phyloP scores from a whole-genome alignment of 2,113 vertebrate species.

The Nanorana parkeri region DNA sequence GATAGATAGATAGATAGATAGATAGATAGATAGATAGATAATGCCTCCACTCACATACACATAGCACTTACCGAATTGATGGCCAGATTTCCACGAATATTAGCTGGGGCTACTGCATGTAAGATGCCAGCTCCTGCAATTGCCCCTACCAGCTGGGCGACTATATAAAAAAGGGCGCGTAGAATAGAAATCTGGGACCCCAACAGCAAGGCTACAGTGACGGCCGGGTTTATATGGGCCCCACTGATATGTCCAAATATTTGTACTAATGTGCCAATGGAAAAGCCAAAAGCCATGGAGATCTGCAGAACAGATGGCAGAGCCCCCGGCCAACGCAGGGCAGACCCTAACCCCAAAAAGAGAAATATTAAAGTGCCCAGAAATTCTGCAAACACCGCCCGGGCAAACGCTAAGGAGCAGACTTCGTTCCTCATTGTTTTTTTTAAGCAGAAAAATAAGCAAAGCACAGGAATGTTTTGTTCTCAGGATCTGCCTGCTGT shows the following conservation, averaged over 20 bases:
- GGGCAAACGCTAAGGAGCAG: conserved; percentile 73
- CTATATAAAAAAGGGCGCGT: conserved; percentile 71
- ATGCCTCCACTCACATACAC: no score
- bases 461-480: conserved; percentile 33
- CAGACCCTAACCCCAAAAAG: conserved; percentile 79
- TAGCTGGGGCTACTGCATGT: conserved; percentile 67
- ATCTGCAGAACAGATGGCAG: conserved; percentile 77
- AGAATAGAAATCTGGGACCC: conserved; percentile 79
- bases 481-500: conserved; percentile 52
- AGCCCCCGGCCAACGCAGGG: conserved; percentile 75
- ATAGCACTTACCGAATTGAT: conserved; percentile 74
- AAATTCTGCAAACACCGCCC: conserved; percentile 76
- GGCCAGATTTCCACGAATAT: conserved; percentile 74
- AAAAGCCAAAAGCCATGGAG: conserved; percentile 76
- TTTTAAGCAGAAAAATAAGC: conserved; percentile 41
- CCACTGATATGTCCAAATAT: conserved; percentile 77
- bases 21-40: neutral
- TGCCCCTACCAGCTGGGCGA: conserved; percentile 76
- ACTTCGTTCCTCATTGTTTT: conserved; percentile 77
- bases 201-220: conserved; percentile 76
- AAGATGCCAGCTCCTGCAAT: conserved; percentile 77
- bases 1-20: neutral
- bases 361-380: conserved; percentile 79
- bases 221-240: conserved; percentile 77
- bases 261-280: conserved; percentile 77